Conservation (phyloP, 2,888 invertebrate species). For the Salticus scenicus region DNA sequence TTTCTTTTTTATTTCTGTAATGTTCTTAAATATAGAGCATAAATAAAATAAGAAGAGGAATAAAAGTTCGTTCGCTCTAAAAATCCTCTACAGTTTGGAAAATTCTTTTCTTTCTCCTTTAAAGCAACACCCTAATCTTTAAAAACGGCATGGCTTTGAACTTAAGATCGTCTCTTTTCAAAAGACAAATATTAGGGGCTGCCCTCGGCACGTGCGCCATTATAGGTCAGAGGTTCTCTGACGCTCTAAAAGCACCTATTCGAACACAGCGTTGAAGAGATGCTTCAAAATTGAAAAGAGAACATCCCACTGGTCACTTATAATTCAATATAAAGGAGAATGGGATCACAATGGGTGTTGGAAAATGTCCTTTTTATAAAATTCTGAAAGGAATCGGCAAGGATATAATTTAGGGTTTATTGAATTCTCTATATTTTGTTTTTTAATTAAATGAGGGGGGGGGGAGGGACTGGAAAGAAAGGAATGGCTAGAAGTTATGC, state of each 20-base stretch:
- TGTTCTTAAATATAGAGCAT: no score
- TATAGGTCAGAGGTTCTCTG: constrained; percentile 10
- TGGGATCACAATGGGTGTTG: constrained; percentile 38
- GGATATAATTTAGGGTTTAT: neutral
- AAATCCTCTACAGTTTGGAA: no score
- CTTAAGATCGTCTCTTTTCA: neutral
- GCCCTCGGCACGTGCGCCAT: constrained; percentile 28
- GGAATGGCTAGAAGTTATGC: no score
- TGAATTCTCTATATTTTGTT: no score
- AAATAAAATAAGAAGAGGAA: no score
- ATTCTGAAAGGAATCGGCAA: neutral
- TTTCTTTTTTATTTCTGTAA: no score
- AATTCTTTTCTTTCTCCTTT: no score
- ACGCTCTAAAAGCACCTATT: constrained; percentile 24
- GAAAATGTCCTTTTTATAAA: neutral
- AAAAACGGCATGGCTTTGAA: neutral
- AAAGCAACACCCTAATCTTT: neutral
- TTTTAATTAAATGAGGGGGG: no score
- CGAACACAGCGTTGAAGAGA: neutral
- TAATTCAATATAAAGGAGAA: constrained; percentile 38
- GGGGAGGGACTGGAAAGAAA: no score
- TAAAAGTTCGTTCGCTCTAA: no score
- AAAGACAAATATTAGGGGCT: constrained; percentile 30
- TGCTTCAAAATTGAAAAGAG: constrained; percentile 12
- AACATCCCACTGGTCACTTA: constrained; percentile 14